Evolutionary conservation across 2,113 vertebrate genomes (phyloP).

Genomic region (Casuarius casuarius): DNA sequence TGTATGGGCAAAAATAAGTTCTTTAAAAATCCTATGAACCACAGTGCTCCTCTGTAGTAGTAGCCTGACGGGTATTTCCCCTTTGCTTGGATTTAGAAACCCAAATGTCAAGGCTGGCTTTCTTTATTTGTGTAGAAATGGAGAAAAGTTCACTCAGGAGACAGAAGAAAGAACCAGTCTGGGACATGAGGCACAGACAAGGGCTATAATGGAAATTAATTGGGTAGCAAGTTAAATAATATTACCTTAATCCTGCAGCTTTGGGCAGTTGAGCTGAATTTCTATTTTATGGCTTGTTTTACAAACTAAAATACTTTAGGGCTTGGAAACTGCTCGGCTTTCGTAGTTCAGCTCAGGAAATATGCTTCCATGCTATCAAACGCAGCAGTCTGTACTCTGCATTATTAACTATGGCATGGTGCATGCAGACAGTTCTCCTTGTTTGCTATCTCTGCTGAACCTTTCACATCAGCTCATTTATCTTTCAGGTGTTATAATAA

Average conservation of each 20-base stretch:
- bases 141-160: conserved; percentile 69
- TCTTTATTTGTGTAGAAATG: conserved; percentile 68
- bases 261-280: conserved; percentile 63
- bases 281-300: conserved; percentile 75
- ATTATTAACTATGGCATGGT: conserved; percentile 32
- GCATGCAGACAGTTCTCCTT: conserved; percentile 58
- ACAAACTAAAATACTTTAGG: conserved; percentile 68
- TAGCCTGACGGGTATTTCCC: not conserved
- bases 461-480: conserved; percentile 83
- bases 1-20: not conserved
- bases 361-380: conserved; percentile 57
- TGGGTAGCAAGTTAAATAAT: conserved; percentile 72
- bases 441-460: conserved; percentile 76
- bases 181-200: conserved; percentile 47
- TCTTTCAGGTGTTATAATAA: conserved; percentile 88
- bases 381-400: not conserved
- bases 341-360: conserved; percentile 70
- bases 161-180: conserved; percentile 69
- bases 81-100: conserved; percentile 41
- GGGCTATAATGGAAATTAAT: conserved; percentile 74
- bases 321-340: conserved; percentile 26
- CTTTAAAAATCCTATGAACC: not conserved
- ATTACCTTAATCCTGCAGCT: conserved; percentile 77
- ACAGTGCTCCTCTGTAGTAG: not conserved
- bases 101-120: conserved; percentile 49